Evolutionary conservation across 2,888 invertebrate species (phyloP).

Genomic region (Nomada ruficornis): DNA sequence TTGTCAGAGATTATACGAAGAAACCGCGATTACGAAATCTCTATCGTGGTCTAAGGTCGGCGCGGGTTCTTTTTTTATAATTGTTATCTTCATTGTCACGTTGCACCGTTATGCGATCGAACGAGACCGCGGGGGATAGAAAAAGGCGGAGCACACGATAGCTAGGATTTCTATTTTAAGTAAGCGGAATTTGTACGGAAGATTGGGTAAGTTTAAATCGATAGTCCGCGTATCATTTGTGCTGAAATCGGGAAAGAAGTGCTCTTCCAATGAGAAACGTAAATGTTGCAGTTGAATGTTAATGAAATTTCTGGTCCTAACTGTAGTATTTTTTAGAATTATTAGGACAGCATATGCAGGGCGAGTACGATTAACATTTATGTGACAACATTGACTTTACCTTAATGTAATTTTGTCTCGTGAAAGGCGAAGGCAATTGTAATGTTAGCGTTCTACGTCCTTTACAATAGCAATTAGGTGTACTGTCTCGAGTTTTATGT

Average conservation of each 20-base stretch:
- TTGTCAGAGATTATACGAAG: background rate
- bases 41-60: background rate
- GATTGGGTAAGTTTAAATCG: background rate
- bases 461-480: no score
- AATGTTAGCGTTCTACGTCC: no score
- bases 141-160: background rate
- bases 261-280: background rate
- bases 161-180: conserved; percentile 7
- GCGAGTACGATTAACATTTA: no score
- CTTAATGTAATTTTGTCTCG: no score
- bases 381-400: no score
- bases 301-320: no score
- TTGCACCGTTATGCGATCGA: no score
- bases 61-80: background rate
- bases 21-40: background rate
- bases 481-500: no score
- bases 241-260: background rate
- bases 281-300: no score
- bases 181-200: background rate
- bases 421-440: no score
- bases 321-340: background rate
- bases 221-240: background rate
- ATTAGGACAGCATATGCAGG: background rate
- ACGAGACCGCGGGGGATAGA: background rate
- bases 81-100: background rate